phyloP scores from a whole-genome alignment of 2,113 vertebrate genomes.

The Pomatostomus ruficeps region DNA sequence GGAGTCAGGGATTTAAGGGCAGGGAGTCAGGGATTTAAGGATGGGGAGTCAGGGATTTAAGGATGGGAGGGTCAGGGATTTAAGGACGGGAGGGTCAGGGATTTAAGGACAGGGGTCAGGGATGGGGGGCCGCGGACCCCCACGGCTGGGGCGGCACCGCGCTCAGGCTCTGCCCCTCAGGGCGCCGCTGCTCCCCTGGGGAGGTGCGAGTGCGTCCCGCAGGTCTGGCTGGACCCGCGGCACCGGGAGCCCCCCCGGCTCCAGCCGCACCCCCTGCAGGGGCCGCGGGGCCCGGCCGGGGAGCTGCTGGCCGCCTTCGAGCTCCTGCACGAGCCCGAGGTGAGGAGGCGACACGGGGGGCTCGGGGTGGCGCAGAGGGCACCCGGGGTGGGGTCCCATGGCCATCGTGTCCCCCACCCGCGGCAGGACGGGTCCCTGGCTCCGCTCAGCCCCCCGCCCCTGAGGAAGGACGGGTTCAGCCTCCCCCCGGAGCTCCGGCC shows the following conservation, averaged over 20 bases:
- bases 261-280: not conserved
- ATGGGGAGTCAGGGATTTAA: too few species aligned
- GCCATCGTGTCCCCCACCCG: accelerated
- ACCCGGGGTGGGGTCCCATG: not conserved
- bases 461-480: conserved; percentile 11
- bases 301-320: conserved; percentile 70
- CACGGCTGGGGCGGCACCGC: accelerated
- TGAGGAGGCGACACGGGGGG: not conserved
- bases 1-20: too few species aligned
- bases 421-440: conserved; percentile 20
- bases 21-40: too few species aligned
- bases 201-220: conserved; percentile 40
- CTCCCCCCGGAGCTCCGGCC: conserved; percentile 64
- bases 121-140: not conserved
- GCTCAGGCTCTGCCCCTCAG: not conserved
- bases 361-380: accelerated
- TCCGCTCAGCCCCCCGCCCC: not conserved
- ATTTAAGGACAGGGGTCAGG: not conserved
- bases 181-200: conserved; percentile 56
- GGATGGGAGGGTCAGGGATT: too few species aligned
- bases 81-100: too few species aligned
- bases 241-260: conserved; percentile 26
- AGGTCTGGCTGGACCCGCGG: conserved; percentile 43
- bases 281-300: not conserved
- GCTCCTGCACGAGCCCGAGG: conserved; percentile 64